Percentiles rank a stretch among this genome's conserved stretches.
phyloP scores from a whole-genome alignment of 2,797 vertebrate genomes.

The Melanotaenia nigrans region DNA sequence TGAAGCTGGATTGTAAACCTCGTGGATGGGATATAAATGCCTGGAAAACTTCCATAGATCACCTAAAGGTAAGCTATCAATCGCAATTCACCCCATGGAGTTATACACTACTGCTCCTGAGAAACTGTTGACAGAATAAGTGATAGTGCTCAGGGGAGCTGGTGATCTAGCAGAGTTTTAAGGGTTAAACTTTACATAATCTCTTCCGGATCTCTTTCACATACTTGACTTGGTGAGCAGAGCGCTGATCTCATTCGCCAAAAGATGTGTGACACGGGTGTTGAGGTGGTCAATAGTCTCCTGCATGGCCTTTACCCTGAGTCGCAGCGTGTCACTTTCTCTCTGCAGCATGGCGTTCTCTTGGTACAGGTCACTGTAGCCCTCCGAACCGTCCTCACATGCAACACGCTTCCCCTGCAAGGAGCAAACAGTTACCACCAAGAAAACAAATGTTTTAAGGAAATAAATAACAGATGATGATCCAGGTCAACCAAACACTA shows the following conservation, averaged over 20 bases:
- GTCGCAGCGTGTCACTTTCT: slow-evolving; percentile 89
- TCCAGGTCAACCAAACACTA: slow-evolving; percentile 23
- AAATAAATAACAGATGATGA: background rate
- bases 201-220: slow-evolving; percentile 25
- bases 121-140: background rate
- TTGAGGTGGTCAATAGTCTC: slow-evolving; percentile 97
- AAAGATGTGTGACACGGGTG: slow-evolving; percentile 90
- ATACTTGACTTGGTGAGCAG: slow-evolving; percentile 93
- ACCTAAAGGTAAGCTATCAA: background rate
- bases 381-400: slow-evolving; percentile 89
- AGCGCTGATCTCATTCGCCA: slow-evolving; percentile 91
- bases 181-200: background rate
- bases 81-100: background rate
- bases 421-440: slow-evolving; percentile 1
- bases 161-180: background rate
- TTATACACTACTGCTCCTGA: background rate
- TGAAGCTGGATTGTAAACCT: too few species aligned
- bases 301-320: slow-evolving; percentile 97
- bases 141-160: background rate
- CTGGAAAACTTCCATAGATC: too few species aligned
- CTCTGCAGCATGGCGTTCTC: slow-evolving; percentile 95
- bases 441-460: background rate
- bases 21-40: too few species aligned
- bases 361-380: slow-evolving; percentile 91
- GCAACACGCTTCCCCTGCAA: slow-evolving; percentile 92